phyloP scores from a whole-genome alignment of 1,140 invertebrate species.

The Scaptodrosophila lebanonensis region DNA sequence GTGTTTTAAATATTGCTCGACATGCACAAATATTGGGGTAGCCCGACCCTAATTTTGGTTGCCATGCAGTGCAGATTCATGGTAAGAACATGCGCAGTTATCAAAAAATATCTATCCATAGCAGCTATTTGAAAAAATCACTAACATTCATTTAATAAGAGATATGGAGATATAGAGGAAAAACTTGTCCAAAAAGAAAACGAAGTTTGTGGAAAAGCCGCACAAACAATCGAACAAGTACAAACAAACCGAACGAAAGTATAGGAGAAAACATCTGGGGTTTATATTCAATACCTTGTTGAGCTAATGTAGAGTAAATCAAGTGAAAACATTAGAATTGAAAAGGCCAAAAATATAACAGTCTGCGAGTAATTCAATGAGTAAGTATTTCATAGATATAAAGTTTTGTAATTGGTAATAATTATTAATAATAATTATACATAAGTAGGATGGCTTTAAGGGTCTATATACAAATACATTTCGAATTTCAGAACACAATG shows the following conservation, averaged over 20 bases:
- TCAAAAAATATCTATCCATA: conserved; percentile 1
- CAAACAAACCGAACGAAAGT: conserved; percentile 54
- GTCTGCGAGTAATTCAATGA: conserved; percentile 64
- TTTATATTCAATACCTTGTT: conserved; percentile 69
- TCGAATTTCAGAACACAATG: conserved; percentile 7
- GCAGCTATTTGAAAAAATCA: no score
- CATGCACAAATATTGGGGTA: conserved; percentile 25
- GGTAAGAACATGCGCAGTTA: background rate
- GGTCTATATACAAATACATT: conserved; percentile 34
- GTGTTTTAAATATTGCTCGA: conserved; percentile 1
- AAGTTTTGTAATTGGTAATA: conserved; percentile 36
- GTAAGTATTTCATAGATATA: conserved; percentile 28
- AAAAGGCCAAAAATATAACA: conserved; percentile 78
- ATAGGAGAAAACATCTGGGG: conserved; percentile 49
- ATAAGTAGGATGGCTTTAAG: conserved; percentile 10
- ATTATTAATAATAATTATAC: conserved; percentile 49
- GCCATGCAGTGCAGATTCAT: conserved; percentile 40
- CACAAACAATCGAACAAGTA: conserved; percentile 28
- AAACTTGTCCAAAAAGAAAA: conserved; percentile 38
- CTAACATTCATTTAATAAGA: conserved; percentile 20
- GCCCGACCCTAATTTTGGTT: conserved; percentile 29
- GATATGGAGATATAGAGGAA: conserved; percentile 25
- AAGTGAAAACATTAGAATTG: conserved; percentile 78
- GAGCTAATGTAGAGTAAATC: conserved; percentile 77
- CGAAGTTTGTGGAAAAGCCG: conserved; percentile 28